Evolutionary conservation across 2,888 invertebrate species (phyloP), one percentile per base, ranked within the genome.

Genomic region (Nasonovia ribisnigri): DNA sequence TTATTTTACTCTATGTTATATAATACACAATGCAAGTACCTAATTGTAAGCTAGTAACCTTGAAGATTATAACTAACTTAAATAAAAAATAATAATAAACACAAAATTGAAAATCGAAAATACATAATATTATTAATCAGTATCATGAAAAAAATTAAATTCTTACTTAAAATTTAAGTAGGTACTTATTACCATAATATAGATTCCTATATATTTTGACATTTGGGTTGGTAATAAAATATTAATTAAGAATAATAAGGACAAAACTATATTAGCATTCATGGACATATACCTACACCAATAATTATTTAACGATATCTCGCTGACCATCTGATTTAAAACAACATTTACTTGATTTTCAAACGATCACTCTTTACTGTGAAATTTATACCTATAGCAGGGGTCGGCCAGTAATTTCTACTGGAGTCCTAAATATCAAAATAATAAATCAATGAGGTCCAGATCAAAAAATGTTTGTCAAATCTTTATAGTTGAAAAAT

Each of bases 301-400:
- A 77, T 77, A 77, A 77, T 36, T 77, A 77, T 77, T 77, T 77
- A 77, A 77, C 36, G 20, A 77, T 36, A 77, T 6, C 20, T 77
- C 36, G 77, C 36, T 77, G 77, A 77, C 77, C 36, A 77, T 77
- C 77, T 77, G 36, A 77, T 36, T 77, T 77, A 77, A 77, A 77
- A 77, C 8, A 77, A 77, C 77, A 77, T 77, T 77, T 77, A 77
- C 77, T 77, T 77, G 77, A 77, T 77, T 36, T 77, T 77, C 36
- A 16, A 20, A 77, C 36, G 20, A 77, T 77, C 20, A 6, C 36
- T 77, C 1, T 29, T 36, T 77, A 36, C 20, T 77, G 20, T 77
- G 77, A 36, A 77, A n/a, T n/a, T n/a, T n/a, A n/a, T n/a, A n/a
- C n/a, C n/a, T n/a, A n/a, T n/a, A n/a, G n/a, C n/a, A n/a, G n/a